A percentile compares a stretch with the other conserved stretches of the same genome.
phyloP scores from a whole-genome alignment of 2,113 vertebrate species.

The Anhinga anhinga region DNA sequence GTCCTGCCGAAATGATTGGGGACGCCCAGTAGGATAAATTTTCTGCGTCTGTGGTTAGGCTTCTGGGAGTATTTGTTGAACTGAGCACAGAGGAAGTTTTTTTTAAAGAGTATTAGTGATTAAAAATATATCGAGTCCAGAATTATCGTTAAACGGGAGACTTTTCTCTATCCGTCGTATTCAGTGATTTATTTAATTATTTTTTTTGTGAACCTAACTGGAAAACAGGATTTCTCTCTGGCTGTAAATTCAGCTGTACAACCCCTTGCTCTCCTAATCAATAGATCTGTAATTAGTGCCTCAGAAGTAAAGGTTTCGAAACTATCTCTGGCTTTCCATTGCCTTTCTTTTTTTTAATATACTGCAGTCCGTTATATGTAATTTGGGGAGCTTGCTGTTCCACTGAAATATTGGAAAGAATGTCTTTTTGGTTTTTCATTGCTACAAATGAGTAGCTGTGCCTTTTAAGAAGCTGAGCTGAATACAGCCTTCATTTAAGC shows the following conservation, averaged over 20 bases:
- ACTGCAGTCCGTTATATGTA: fast-evolving
- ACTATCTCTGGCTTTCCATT: fast-evolving
- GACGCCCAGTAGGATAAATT: fast-evolving
- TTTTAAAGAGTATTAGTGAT: fast-evolving
- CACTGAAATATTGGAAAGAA: fast-evolving
- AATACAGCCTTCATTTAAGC: not conserved
- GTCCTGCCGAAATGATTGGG: too few relatives aligned
- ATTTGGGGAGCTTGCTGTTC: not conserved
- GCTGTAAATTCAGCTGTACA: fast-evolving
- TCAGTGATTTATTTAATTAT: too few relatives aligned
- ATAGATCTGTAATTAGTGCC: fast-evolving
- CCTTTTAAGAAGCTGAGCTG: not conserved
- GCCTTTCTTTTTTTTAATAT: fast-evolving
- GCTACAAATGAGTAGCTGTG: fast-evolving
- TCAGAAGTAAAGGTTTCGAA: not conserved
- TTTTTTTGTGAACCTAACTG: fast-evolving
- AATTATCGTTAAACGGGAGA: fast-evolving
- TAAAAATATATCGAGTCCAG: fast-evolving
- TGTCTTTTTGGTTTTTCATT: fast-evolving
- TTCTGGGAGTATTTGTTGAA: not conserved
- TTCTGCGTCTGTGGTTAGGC: fast-evolving
- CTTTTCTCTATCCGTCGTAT: fast-evolving
- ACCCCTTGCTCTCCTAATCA: fast-evolving
- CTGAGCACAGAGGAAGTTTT: fast-evolving
- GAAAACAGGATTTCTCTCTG: fast-evolving